These are phyloP conservation scores for Folsomia manolachei DNA, from an alignment of 2,888 invertebrate genomes.

Conservation along the genomic window DNA sequence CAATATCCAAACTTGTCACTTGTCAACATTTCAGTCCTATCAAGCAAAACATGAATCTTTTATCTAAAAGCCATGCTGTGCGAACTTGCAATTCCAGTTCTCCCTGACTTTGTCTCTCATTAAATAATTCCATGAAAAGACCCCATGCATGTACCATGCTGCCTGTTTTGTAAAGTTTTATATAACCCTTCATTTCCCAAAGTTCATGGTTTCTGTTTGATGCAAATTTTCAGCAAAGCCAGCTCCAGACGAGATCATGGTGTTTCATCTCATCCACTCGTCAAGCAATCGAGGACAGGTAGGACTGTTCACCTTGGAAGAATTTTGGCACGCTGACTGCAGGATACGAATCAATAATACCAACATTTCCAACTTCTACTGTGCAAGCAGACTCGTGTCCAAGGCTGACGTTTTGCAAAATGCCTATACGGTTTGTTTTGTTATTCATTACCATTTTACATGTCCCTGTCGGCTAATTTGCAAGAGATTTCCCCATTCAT, in stretches of 20 bases:
- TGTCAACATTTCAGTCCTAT: too few relatives aligned
- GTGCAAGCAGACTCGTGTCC: constrained; percentile 39
- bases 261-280: constrained; percentile 50
- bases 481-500: not conserved
- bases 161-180: too few relatives aligned
- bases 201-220: constrained; percentile 1
- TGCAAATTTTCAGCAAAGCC: constrained; percentile 40
- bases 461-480: not conserved
- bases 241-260: constrained; percentile 50
- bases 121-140: too few relatives aligned
- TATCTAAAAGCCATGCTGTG: too few relatives aligned
- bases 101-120: too few relatives aligned
- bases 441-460: not conserved
- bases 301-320: constrained; percentile 57
- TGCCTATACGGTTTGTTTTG: constrained; percentile 45
- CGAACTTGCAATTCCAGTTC: too few relatives aligned
- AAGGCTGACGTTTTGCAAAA: constrained; percentile 48
- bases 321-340: constrained; percentile 68
- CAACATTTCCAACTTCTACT: constrained; percentile 64
- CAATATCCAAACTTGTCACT: too few relatives aligned
- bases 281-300: constrained; percentile 49
- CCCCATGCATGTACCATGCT: too few relatives aligned
- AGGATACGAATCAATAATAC: constrained; percentile 71
- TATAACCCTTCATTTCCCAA: too few relatives aligned
- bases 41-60: too few relatives aligned